Evolutionary conservation across 2,113 vertebrate species (phyloP).

Genomic region (Rhabdornis inornatus): DNA sequence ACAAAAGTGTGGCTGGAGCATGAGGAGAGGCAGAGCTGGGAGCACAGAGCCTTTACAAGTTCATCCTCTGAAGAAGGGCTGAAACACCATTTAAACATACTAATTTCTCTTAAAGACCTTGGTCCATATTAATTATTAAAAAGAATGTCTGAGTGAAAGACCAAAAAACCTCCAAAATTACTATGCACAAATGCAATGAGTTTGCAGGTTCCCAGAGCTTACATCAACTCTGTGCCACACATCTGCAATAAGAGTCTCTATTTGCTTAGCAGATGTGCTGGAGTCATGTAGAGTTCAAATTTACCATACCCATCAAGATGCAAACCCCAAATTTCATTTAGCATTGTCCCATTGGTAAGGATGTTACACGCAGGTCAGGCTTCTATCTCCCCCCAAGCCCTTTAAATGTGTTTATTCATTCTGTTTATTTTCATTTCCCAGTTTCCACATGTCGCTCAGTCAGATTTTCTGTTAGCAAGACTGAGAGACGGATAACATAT

Average conservation of each 20-base stretch:
- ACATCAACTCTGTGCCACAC: not conserved
- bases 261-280: slow-evolving; percentile 15
- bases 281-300: slow-evolving; percentile 63
- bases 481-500: slow-evolving; percentile 59
- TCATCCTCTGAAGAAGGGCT: not conserved
- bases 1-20: not conserved
- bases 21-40: not conserved
- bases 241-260: not conserved
- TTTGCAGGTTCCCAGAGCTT: not conserved
- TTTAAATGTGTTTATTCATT: slow-evolving; percentile 53
- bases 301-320: slow-evolving; percentile 35
- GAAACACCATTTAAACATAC: not conserved
- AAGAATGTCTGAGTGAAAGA: not conserved
- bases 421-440: slow-evolving; percentile 65
- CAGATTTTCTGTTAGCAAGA: slow-evolving; percentile 57
- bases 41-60: not conserved
- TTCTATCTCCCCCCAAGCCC: slow-evolving; percentile 20
- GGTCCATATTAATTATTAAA: not conserved
- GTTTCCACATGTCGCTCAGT: slow-evolving; percentile 50
- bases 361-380: not conserved
- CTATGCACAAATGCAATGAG: not conserved
- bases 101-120: not conserved
- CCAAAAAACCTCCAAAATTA: not conserved
- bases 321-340: slow-evolving; percentile 48
- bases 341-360: slow-evolving; percentile 1